These are phyloP conservation scores for Mycetomoellerius zeteki DNA, from an alignment of 1,140 invertebrate genomes.

Conservation along the genomic window DNA sequence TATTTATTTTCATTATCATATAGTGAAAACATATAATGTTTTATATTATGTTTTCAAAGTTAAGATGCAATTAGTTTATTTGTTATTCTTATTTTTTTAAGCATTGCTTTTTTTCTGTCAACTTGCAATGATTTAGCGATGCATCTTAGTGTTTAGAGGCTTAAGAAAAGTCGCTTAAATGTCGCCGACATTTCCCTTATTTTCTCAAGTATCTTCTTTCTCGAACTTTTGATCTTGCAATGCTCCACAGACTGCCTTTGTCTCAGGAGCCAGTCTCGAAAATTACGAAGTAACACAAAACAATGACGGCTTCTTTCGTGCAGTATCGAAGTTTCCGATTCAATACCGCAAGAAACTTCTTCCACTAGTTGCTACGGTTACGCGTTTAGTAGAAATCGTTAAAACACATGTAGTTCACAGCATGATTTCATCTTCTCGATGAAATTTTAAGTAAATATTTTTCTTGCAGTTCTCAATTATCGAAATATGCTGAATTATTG, in stretches of 20 bases:
- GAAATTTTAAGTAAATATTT: slow-evolving; percentile 11
- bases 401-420: slow-evolving; percentile 35
- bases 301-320: slow-evolving; percentile 53
- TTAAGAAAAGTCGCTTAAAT: slow-evolving; percentile 59
- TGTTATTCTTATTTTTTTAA: slow-evolving; percentile 2
- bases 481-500: slow-evolving; percentile 10
- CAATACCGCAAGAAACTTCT: slow-evolving; percentile 58
- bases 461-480: neutral
- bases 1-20: neutral
- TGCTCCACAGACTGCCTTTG: slow-evolving; percentile 42
- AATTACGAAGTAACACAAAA: slow-evolving; percentile 54
- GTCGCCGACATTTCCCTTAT: slow-evolving; percentile 42
- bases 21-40: no score
- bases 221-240: slow-evolving; percentile 49
- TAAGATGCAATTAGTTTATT: neutral
- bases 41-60: neutral
- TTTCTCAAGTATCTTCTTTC: slow-evolving; percentile 57
- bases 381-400: slow-evolving; percentile 32
- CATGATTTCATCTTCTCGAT: neutral
- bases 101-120: neutral
- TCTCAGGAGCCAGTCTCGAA: slow-evolving; percentile 37
- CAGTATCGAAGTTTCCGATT: slow-evolving; percentile 43
- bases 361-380: neutral
- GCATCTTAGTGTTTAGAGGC: slow-evolving; percentile 43
- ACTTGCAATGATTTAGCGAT: slow-evolving; percentile 36